These are phyloP conservation scores for Cryptotermes secundus DNA, from an alignment of 1,140 invertebrate genomes.

Conservation along the genomic window DNA sequence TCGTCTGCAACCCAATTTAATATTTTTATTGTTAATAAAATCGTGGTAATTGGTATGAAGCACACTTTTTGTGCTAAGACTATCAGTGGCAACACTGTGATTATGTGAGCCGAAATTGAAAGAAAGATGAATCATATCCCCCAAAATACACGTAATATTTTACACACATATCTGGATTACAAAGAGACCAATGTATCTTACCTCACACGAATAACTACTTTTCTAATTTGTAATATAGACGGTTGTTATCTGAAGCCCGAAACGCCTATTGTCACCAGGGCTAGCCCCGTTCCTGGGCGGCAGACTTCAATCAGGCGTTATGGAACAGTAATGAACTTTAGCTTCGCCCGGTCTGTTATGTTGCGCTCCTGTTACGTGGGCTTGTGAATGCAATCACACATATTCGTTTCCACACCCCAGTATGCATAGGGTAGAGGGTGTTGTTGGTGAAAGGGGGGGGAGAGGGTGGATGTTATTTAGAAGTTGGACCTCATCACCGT, in stretches of 20 bases:
- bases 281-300: neutral
- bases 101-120: neutral
- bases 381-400: slow-evolving; percentile 8
- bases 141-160: neutral
- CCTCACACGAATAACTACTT: neutral
- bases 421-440: neutral
- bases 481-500: neutral
- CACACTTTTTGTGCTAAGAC: no score
- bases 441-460: neutral
- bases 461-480: neutral
- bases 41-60: no score
- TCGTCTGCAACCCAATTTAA: no score
- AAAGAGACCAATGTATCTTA: neutral
- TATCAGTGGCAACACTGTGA: no score
- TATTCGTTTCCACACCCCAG: neutral
- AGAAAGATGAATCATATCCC: neutral
- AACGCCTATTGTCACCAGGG: neutral
- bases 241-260: neutral
- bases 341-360: neutral
- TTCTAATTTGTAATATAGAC: neutral
- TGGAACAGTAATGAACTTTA: slow-evolving; percentile 3
- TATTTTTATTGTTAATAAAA: no score
- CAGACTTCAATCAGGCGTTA: neutral
- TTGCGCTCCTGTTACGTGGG: neutral
- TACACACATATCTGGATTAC: neutral